Evolutionary conservation across 2,113 vertebrate species (phyloP).

Genomic region (Microcebus lehilahytsara): DNA sequence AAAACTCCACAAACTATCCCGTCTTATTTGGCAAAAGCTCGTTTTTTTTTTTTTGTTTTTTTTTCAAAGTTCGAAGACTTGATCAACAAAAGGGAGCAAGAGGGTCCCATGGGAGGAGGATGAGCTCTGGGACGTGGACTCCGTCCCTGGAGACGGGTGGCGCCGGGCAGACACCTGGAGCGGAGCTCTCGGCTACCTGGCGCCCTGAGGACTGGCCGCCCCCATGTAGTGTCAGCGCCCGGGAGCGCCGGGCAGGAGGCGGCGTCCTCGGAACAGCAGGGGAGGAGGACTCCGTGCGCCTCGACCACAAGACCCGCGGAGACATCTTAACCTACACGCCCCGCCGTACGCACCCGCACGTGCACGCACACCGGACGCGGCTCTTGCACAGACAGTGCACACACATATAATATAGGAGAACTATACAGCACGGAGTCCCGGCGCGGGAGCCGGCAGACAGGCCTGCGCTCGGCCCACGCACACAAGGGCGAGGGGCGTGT

Average conservation of each 20-base stretch:
- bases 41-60: background rate
- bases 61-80: constrained; percentile 56
- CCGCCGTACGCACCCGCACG: constrained; percentile 65
- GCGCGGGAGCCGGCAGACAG: constrained; percentile 79
- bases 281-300: background rate
- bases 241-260: background rate
- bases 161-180: constrained; percentile 44
- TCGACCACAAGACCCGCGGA: constrained; percentile 61
- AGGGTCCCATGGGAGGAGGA: constrained; percentile 8
- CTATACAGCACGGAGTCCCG: constrained; percentile 83
- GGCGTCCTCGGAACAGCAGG: background rate
- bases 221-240: background rate
- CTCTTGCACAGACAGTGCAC: constrained; percentile 80
- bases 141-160: background rate
- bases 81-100: constrained; percentile 34
- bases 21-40: constrained; percentile 81
- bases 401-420: constrained; percentile 75
- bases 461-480: background rate
- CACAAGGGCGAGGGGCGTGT: background rate
- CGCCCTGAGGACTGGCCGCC: background rate
- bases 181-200: background rate
- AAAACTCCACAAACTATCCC: constrained; percentile 29
- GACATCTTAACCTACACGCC: constrained; percentile 72
- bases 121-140: background rate
- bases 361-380: constrained; percentile 78